These are phyloP conservation scores for Calyptomena viridis DNA, from an alignment of 2,113 vertebrate species.

Conservation along the genomic window DNA sequence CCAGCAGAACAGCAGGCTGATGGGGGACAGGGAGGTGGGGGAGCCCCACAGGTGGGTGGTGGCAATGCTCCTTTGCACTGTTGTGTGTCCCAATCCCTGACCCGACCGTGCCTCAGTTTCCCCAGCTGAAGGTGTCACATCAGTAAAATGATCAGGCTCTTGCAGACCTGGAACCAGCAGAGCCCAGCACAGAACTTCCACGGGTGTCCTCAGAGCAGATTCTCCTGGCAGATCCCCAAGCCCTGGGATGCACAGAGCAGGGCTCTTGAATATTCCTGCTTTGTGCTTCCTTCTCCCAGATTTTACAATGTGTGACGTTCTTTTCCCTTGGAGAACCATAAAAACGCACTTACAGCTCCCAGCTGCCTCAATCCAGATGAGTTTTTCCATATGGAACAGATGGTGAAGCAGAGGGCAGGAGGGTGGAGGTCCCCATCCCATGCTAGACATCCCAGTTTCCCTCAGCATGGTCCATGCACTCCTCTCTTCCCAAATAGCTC, in stretches of 20 bases:
- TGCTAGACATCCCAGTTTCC: background rate
- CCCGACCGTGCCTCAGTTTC: background rate
- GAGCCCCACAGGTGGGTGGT: background rate
- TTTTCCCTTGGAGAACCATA: background rate
- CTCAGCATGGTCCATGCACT: background rate
- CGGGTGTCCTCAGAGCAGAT: background rate
- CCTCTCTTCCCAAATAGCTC: background rate
- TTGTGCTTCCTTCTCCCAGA: background rate
- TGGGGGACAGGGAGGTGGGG: background rate
- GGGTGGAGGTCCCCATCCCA: background rate
- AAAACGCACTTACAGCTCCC: background rate
- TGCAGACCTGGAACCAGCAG: background rate
- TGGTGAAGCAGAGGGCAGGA: background rate
- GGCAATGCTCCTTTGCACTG: background rate
- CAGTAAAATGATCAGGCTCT: background rate
- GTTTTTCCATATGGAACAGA: background rate
- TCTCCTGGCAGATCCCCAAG: background rate
- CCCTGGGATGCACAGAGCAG: rapidly evolving
- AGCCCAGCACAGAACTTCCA: background rate
- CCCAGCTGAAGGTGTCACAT: background rate
- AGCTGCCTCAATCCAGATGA: background rate
- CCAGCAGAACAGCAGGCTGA: background rate
- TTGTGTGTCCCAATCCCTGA: background rate
- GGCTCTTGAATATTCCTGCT: background rate
- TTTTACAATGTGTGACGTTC: background rate